phyloP scores from a whole-genome alignment of 2,797 vertebrate species.

The Mus spretus region DNA sequence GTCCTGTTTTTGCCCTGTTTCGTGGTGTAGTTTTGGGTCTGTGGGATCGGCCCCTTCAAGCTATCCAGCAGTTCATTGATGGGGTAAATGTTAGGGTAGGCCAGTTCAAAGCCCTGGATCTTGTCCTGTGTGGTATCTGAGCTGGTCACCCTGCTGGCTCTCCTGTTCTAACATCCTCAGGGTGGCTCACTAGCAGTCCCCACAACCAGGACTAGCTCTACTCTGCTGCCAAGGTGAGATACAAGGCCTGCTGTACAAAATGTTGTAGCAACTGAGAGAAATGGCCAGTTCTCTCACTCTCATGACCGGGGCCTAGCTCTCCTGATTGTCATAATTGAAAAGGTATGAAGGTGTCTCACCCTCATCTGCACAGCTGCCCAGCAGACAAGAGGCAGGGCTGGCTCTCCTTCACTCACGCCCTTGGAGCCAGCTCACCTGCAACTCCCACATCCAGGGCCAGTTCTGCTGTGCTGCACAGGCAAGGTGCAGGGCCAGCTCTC shows the following conservation, averaged over 20 bases:
- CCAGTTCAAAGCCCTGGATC: not conserved
- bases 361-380: too few species aligned
- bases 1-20: not conserved
- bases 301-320: too few species aligned
- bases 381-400: too few species aligned
- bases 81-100: not conserved
- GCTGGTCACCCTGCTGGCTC: not conserved
- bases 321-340: too few species aligned
- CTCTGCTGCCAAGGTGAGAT: not conserved
- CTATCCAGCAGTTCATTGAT: not conserved
- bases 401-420: too few species aligned
- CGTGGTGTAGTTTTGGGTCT: not conserved
- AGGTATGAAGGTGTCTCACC: too few species aligned
- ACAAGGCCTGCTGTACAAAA: not conserved
- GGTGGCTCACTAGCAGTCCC: not conserved
- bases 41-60: not conserved
- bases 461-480: too few species aligned
- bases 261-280: not conserved
- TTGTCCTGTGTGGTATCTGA: too few species aligned
- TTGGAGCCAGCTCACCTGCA: too few species aligned
- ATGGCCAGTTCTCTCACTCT: not conserved
- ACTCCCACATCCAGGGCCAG: too few species aligned
- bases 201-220: too few species aligned
- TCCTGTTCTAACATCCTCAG: not conserved
- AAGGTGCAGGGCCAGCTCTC: too few species aligned